Evolutionary conservation across 2,888 invertebrate genomes (phyloP).

Genomic region (Syrista parreyssii): DNA sequence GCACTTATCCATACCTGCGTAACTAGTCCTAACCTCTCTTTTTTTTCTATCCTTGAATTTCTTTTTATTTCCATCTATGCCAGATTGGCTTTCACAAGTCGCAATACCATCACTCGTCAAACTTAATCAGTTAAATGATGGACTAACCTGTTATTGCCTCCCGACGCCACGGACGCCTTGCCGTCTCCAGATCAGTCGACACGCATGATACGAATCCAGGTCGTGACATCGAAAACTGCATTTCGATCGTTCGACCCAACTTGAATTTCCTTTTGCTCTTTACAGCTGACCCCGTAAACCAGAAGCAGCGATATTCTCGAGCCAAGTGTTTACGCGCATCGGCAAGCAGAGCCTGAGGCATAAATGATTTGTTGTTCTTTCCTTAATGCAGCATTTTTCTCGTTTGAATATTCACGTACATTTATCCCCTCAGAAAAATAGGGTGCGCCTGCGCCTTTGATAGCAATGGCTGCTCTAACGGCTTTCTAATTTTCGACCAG

Average conservation of each 20-base stretch:
- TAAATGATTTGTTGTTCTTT: not conserved
- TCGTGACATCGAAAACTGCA: conserved; percentile 49
- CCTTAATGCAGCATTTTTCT: not conserved
- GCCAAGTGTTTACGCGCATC: not conserved
- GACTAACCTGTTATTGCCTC: not conserved
- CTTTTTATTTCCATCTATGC: not conserved
- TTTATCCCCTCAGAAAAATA: not conserved
- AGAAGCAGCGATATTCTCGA: conserved; percentile 16
- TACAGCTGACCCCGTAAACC: conserved; percentile 41
- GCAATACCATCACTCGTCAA: not conserved
- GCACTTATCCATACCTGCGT: not conserved
- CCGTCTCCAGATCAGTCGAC: conserved; percentile 11
- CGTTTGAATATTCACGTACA: not conserved
- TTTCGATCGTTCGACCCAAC: conserved; percentile 40
- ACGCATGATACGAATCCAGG: conserved; percentile 34
- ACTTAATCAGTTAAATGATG: not conserved
- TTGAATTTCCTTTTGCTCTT: conserved; percentile 34
- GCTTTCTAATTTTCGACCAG: not conserved
- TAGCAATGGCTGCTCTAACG: not conserved
- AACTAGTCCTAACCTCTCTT: not conserved
- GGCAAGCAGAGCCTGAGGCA: not conserved
- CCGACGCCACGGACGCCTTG: not conserved
- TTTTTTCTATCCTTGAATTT: not conserved
- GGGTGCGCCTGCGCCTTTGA: not conserved
- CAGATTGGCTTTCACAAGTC: not conserved